phyloP scores from a whole-genome alignment of 2,113 vertebrate species.

The Anhinga anhinga region DNA sequence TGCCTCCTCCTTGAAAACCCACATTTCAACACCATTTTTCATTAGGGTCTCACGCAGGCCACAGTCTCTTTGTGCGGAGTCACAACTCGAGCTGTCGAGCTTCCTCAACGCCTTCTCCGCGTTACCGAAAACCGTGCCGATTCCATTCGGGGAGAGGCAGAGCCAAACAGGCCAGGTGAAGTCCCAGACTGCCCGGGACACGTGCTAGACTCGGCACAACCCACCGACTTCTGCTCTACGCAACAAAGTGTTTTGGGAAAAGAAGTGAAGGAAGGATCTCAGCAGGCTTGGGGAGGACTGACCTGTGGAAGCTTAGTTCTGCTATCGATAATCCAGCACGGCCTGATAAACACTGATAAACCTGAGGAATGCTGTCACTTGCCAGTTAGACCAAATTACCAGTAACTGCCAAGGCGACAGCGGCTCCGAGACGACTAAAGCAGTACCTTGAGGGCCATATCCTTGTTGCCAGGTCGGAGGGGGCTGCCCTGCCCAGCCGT shows the following conservation, averaged over 20 bases:
- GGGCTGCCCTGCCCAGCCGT: constrained; percentile 96
- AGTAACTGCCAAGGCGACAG: background rate
- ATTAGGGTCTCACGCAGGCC: background rate
- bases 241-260: background rate
- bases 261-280: background rate
- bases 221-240: fast-evolving
- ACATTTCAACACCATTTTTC: background rate
- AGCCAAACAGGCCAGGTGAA: background rate
- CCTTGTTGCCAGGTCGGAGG: constrained; percentile 94
- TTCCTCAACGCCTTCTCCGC: background rate
- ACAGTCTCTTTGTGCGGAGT: background rate
- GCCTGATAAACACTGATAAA: fast-evolving
- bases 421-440: fast-evolving
- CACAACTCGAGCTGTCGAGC: background rate
- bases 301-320: fast-evolving
- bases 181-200: too few species aligned
- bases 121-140: fast-evolving
- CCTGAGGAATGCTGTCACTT: fast-evolving
- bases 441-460: constrained; percentile 92
- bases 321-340: background rate
- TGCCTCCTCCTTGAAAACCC: background rate
- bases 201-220: fast-evolving
- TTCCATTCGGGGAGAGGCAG: fast-evolving
- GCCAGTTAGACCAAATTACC: fast-evolving
- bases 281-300: background rate